Evolutionary conservation across 2,797 vertebrate species (phyloP).

Genomic region (Pseudochaenichthys georgianus): DNA sequence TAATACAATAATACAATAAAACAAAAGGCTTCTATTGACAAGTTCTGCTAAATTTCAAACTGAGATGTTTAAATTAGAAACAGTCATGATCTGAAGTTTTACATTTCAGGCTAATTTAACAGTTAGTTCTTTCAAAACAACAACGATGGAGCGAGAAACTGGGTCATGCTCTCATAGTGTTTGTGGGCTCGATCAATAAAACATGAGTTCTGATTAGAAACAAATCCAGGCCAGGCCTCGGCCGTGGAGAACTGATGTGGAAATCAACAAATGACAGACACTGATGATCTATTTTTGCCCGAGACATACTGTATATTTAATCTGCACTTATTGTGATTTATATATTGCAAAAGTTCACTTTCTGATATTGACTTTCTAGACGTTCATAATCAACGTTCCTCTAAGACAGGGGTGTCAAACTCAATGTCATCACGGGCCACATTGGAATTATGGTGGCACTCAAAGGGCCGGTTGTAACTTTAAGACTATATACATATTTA

Average conservation of each 20-base stretch:
- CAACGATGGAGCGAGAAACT: constrained; percentile 35
- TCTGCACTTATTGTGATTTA: background rate
- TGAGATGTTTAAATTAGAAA: constrained; percentile 40
- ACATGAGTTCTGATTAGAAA: constrained; percentile 49
- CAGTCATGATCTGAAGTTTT: constrained; percentile 11
- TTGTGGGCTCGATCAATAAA: constrained; percentile 57
- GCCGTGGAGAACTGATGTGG: constrained; percentile 28
- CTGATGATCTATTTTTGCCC: constrained; percentile 4
- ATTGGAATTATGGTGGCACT: no score
- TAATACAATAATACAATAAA: background rate
- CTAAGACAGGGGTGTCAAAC: no score
- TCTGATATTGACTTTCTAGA: background rate
- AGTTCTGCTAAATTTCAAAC: constrained; percentile 34
- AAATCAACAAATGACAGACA: constrained; percentile 26
- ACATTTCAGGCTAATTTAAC: constrained; percentile 17
- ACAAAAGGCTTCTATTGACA: background rate
- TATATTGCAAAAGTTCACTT: background rate
- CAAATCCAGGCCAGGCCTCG: constrained; percentile 24
- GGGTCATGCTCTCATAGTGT: constrained; percentile 39
- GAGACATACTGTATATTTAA: background rate
- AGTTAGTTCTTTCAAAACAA: constrained; percentile 26
- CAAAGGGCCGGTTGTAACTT: no score
- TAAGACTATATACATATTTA: no score
- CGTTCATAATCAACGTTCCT: no score
- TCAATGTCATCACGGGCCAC: no score